phyloP scores from a whole-genome alignment of 2,888 invertebrate genomes.

The Mimumesa dahlbomi region DNA sequence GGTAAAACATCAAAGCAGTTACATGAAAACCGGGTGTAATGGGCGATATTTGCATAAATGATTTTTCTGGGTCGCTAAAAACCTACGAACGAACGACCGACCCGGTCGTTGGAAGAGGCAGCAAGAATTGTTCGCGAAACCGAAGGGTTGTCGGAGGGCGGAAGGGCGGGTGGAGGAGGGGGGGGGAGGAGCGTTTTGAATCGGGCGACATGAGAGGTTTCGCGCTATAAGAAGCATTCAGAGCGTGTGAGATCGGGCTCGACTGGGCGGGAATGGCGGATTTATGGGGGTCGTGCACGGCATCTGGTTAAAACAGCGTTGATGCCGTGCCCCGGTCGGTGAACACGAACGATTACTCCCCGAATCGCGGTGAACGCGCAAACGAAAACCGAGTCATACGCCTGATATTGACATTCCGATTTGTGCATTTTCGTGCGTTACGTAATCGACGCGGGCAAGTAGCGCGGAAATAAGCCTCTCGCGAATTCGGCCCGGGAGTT shows the following conservation, averaged over 20 bases:
- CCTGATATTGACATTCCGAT: slow-evolving; percentile 49
- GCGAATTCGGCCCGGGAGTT: neutral
- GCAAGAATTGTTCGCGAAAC: slow-evolving; percentile 13
- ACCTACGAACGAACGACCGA: slow-evolving; percentile 19
- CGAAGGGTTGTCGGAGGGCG: neutral
- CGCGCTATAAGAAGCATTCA: slow-evolving; percentile 70
- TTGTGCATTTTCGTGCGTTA: slow-evolving; percentile 16
- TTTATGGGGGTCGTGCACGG: slow-evolving; percentile 75
- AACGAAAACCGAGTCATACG: slow-evolving; percentile 10
- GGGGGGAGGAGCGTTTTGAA: slow-evolving; percentile 7
- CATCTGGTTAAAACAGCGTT: slow-evolving; percentile 73
- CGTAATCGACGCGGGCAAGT: slow-evolving; percentile 6
- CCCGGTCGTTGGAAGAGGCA: slow-evolving; percentile 15
- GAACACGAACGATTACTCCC: slow-evolving; percentile 57
- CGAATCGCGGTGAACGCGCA: slow-evolving; percentile 42
- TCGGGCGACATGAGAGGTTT: slow-evolving; percentile 66
- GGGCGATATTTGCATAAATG: slow-evolving; percentile 63
- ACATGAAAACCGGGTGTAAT: slow-evolving; percentile 36
- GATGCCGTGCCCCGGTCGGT: slow-evolving; percentile 54
- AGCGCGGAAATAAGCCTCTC: slow-evolving; percentile 1
- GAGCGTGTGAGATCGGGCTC: slow-evolving; percentile 71
- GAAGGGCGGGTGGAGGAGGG: slow-evolving; percentile 2
- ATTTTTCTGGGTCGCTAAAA: slow-evolving; percentile 68
- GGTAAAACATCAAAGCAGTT: too few relatives aligned
- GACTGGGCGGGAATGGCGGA: slow-evolving; percentile 73